Conservation (phyloP, 1,140 invertebrate species). For the Harpegnathos saltator region DNA sequence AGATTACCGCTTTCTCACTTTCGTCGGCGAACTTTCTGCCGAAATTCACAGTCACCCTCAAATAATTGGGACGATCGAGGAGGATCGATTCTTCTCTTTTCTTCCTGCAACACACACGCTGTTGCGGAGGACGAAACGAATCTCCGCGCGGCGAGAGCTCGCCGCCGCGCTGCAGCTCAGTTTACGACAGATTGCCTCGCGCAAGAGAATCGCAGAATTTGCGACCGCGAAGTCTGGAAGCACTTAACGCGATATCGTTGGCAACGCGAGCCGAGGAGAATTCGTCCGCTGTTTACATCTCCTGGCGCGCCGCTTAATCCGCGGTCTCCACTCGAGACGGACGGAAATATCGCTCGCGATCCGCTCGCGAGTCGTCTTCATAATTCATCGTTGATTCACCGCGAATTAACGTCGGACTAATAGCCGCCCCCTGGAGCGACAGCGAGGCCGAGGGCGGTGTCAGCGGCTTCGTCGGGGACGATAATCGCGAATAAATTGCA, state of each 20-base stretch:
- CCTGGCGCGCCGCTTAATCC: not conserved
- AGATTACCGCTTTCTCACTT: no score
- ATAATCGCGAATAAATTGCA: slow-evolving; percentile 14
- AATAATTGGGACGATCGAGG: no score
- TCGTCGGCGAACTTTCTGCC: no score
- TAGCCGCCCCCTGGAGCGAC: not conserved
- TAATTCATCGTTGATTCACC: slow-evolving; percentile 16
- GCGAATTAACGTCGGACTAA: slow-evolving; percentile 16
- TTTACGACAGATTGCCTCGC: not conserved
- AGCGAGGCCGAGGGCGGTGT: not conserved
- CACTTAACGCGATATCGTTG: not conserved
- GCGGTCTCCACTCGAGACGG: not conserved
- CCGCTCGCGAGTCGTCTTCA: not conserved
- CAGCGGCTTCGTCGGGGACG: not conserved
- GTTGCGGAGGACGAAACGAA: no score
- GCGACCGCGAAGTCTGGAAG: not conserved
- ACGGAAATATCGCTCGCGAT: slow-evolving; percentile 12
- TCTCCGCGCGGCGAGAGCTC: no score
- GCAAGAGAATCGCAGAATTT: not conserved
- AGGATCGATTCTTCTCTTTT: no score
- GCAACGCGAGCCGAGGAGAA: not conserved
- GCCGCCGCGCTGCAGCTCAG: not conserved
- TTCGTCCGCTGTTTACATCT: not conserved
- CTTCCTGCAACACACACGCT: no score
- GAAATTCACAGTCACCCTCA: no score